phyloP scores from a whole-genome alignment of 2,888 invertebrate genomes.

The Amorpha juglandis region DNA sequence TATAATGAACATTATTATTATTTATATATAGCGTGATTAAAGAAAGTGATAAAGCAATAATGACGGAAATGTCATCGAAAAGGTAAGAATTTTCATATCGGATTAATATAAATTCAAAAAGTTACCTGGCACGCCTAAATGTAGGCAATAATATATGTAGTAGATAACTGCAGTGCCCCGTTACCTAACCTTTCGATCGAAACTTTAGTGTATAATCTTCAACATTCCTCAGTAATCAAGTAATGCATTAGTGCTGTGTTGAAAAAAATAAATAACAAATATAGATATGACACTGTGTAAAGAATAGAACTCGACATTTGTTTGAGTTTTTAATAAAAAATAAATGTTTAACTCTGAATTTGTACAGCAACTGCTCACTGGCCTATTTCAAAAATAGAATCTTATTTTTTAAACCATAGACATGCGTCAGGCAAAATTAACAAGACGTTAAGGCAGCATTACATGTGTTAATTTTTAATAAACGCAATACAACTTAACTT shows the following conservation, averaged over 20 bases:
- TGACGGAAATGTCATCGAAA: conserved; percentile 81
- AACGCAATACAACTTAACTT: neutral
- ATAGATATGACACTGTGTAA: neutral
- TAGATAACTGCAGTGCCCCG: conserved; percentile 19
- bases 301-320: neutral
- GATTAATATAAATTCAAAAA: neutral
- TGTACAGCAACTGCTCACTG: conserved; percentile 10
- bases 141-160: conserved; percentile 6
- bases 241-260: neutral
- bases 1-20: conserved; percentile 61
- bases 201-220: conserved; percentile 5
- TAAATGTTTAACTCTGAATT: conserved; percentile 2
- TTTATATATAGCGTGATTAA: conserved; percentile 48
- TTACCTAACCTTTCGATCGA: conserved; percentile 15
- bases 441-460: neutral
- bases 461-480: neutral
- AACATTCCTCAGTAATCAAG: conserved; percentile 5
- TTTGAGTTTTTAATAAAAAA: neutral
- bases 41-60: conserved; percentile 60
- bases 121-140: conserved; percentile 28
- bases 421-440: conserved; percentile 25
- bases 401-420: conserved; percentile 41
- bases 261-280: neutral
- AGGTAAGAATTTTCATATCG: conserved; percentile 60
- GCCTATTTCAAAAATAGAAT: conserved; percentile 43